Evolutionary conservation across 2,113 vertebrate genomes (phyloP).

Genomic region (Hypanus sabinus): DNA sequence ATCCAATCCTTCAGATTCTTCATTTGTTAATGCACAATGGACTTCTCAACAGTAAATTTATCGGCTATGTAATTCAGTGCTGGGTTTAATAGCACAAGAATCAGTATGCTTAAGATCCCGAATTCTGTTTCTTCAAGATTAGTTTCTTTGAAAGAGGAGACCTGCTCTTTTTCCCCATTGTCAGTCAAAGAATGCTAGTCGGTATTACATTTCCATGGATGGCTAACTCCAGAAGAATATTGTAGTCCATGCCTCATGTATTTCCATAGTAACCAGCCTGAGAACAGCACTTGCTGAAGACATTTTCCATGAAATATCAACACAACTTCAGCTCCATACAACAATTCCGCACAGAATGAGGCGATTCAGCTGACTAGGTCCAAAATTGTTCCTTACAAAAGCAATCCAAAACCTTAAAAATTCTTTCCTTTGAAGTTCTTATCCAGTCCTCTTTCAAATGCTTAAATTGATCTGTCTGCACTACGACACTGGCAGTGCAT

Average conservation of each 20-base stretch:
- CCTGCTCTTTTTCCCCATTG: neutral
- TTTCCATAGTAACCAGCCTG: neutral
- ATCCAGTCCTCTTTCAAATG: too few relatives aligned
- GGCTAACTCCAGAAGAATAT: neutral
- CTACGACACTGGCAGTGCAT: too few relatives aligned
- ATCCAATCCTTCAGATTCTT: neutral
- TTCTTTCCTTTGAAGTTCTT: too few relatives aligned
- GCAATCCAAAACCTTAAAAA: too few relatives aligned
- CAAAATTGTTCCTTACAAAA: too few relatives aligned
- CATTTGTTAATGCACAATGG: neutral
- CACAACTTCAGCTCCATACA: neutral
- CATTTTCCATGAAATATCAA: neutral
- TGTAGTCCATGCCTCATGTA: neutral
- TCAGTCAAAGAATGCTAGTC: neutral
- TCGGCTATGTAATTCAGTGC: neutral
- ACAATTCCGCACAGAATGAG: too few relatives aligned
- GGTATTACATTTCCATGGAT: neutral
- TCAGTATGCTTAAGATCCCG: neutral
- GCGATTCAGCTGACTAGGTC: too few relatives aligned
- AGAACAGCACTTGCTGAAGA: neutral
- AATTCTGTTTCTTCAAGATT: neutral
- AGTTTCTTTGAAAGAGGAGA: neutral
- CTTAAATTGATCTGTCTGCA: too few relatives aligned
- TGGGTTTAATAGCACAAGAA: neutral
- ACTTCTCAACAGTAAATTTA: slow-evolving; percentile 15